Evolutionary conservation across 2,797 vertebrate genomes (phyloP).

Genomic region (Tauraco hartlaubi): DNA sequence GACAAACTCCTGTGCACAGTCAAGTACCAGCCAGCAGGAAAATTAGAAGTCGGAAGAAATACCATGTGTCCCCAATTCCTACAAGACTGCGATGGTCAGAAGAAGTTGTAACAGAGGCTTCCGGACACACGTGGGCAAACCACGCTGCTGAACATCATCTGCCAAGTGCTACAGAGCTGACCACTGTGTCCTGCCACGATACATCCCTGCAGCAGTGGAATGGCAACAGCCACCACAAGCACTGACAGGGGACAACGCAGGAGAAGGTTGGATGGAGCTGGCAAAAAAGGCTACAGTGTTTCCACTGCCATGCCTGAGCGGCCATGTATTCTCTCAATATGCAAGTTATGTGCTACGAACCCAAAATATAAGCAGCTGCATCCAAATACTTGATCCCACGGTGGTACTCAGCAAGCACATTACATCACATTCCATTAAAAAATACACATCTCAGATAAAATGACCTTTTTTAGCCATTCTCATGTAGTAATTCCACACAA

Average conservation of each 20-base stretch:
- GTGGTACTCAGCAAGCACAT: background rate
- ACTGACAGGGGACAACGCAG: rapidly evolving
- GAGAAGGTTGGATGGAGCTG: background rate
- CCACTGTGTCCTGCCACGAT: rapidly evolving
- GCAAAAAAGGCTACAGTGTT: background rate
- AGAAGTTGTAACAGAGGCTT: rapidly evolving
- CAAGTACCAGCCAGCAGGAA: background rate
- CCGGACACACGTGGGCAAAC: rapidly evolving
- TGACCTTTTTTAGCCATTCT: rapidly evolving
- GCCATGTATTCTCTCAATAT: rapidly evolving
- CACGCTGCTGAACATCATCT: background rate
- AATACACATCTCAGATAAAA: background rate
- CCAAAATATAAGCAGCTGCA: background rate
- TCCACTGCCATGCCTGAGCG: background rate
- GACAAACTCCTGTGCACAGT: rapidly evolving
- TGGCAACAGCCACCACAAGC: rapidly evolving
- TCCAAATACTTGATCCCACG: background rate
- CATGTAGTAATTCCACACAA: background rate
- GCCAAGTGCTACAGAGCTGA: background rate
- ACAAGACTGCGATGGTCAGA: background rate
- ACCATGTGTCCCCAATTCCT: rapidly evolving
- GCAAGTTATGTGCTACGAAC: background rate
- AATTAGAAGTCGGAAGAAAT: background rate
- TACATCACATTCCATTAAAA: background rate
- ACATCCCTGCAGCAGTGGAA: rapidly evolving